Evolutionary conservation across 1,140 invertebrate genomes (phyloP).

Genomic region (Linepithema humile): DNA sequence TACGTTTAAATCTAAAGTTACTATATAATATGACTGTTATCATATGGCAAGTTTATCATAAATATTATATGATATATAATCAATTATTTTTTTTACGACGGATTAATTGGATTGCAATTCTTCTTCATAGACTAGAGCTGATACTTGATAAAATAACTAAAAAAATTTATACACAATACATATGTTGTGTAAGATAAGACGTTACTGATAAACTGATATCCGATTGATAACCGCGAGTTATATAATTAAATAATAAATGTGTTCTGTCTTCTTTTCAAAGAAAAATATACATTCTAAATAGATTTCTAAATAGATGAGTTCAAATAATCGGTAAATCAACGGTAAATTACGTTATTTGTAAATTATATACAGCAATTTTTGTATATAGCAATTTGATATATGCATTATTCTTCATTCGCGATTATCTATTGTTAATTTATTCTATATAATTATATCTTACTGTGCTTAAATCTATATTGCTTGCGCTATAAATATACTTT

Average conservation of each 20-base stretch:
- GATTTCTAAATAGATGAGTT: slow-evolving; percentile 60
- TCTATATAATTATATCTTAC: slow-evolving; percentile 64
- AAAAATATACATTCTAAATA: slow-evolving; percentile 73
- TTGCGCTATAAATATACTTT: slow-evolving; percentile 28
- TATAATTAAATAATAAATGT: background rate
- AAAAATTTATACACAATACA: slow-evolving; percentile 11
- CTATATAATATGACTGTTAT: slow-evolving; percentile 6
- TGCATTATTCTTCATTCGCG: slow-evolving; percentile 23
- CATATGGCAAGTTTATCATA: slow-evolving; percentile 45
- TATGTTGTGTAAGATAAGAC: background rate
- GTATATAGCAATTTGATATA: slow-evolving; percentile 46
- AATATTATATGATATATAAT: slow-evolving; percentile 20
- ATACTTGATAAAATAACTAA: slow-evolving; percentile 14
- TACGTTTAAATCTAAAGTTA: slow-evolving; percentile 17
- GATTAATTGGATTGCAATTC: slow-evolving; percentile 55
- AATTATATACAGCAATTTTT: slow-evolving; percentile 72
- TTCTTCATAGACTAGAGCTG: slow-evolving; percentile 47
- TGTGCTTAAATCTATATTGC: slow-evolving; percentile 62
- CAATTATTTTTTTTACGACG: slow-evolving; percentile 41
- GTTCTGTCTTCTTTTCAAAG: slow-evolving; percentile 49
- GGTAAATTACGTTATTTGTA: slow-evolving; percentile 58
- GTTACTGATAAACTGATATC: background rate
- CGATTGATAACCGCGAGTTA: background rate
- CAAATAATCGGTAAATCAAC: slow-evolving; percentile 42
- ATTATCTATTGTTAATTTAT: slow-evolving; percentile 58